These are phyloP conservation scores for Bagarius yarrelli DNA, from an alignment of 2,113 vertebrate genomes.

Conservation along the genomic window DNA sequence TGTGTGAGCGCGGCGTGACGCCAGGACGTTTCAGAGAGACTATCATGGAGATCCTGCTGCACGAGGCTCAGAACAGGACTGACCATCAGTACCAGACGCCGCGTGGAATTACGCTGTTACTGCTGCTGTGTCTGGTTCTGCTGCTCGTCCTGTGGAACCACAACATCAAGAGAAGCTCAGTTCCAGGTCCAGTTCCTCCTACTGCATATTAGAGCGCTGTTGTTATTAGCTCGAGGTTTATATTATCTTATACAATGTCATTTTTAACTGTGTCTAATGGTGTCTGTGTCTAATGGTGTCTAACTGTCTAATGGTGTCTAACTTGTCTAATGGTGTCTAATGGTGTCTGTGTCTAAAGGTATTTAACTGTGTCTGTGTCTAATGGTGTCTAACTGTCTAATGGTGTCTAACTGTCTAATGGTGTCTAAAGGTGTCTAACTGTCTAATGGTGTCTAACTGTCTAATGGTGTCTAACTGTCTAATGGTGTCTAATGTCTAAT, in stretches of 20 bases:
- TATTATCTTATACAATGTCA: background rate
- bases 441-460: too few species aligned
- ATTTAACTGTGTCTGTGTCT: background rate
- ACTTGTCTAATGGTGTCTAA: too few species aligned
- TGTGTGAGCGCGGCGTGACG: background rate
- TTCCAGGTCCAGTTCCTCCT: background rate
- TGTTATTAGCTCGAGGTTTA: background rate
- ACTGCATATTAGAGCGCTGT: background rate
- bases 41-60: slow-evolving; percentile 14
- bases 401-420: too few species aligned
- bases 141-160: slow-evolving; percentile 10
- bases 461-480: too few species aligned
- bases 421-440: too few species aligned
- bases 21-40: background rate
- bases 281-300: background rate
- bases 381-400: background rate
- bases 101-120: background rate
- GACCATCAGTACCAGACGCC: background rate
- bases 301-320: background rate
- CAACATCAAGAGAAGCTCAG: background rate
- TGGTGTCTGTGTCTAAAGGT: background rate
- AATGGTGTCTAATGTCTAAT: too few species aligned
- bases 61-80: background rate
- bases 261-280: too few species aligned
- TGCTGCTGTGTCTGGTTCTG: slow-evolving; percentile 21